Base-by-base conservation (phyloP, 1,140 invertebrate genomes). In the Lasioglossum albipes region DNA sequence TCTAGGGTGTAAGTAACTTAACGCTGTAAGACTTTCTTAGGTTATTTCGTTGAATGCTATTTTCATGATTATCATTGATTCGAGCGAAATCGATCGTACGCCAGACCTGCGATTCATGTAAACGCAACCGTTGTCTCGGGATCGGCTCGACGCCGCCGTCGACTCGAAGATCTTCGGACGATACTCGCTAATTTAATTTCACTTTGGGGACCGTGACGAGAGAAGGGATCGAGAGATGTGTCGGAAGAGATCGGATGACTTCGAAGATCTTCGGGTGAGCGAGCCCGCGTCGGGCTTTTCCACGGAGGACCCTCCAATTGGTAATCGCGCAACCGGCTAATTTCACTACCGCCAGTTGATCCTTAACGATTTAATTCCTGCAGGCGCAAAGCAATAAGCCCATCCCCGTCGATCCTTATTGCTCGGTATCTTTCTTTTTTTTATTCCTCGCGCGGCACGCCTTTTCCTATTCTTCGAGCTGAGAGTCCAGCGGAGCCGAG, bases 311-410 rank as follows among this genome's bases (percentile, higher is more conserved):
- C 73, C 75, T 66, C 75, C 62, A 84, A 85, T 88, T 83, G 72
- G 52, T 54, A 3, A 75, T 91, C 89, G 90, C 90, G 89, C 92
- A 93, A 93, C 91, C 91, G 90, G 91, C 92, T 92, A 90, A 65
- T 88, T 82, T 87, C 88, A 91, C 87, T 89, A 92, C 91, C 90
- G 90, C 88, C 90, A 90, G 75, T 85, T 45, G 87, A 84, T 83
- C 68, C 82, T 66, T 74, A 78, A 71, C 74, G 65, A 87, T 70
- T 75, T 75, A 73, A 76, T 82, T 57, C 54, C 62, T 54, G 22
- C 75, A 75, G 16, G 57, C 41, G n/a, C n/a, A 62, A 72, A 66
- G 72, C 67, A 81, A 64, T 69, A 76, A 71, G 10, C 45, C 36
- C 18, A 31, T 62, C 2, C 73, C n/a, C 54, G 27, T 62, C 57